A percentile compares a stretch with the other conserved stretches of the same genome.
Evolutionary conservation across 2,888 invertebrate species (phyloP).

Genomic region (Phyto melanocephala): DNA sequence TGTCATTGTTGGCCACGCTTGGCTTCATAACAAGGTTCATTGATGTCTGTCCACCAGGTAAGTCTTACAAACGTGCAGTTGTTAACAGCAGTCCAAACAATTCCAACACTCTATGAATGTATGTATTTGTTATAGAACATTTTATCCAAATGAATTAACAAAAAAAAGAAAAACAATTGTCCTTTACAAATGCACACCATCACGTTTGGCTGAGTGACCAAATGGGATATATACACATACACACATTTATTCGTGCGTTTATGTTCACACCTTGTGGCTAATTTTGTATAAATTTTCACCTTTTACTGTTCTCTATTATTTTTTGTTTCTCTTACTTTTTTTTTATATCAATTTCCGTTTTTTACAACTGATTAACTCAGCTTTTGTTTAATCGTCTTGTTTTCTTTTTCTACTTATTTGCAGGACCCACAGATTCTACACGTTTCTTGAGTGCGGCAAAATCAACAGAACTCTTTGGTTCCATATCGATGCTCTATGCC

Average conservation of each 20-base stretch:
- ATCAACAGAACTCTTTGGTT: slow-evolving; percentile 78
- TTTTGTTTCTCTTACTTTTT: slow-evolving; percentile 27
- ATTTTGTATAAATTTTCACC: slow-evolving; percentile 61
- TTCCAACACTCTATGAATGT: not conserved
- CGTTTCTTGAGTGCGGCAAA: slow-evolving; percentile 77
- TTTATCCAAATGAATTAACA: not conserved
- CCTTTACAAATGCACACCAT: not conserved
- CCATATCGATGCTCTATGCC: slow-evolving; percentile 76
- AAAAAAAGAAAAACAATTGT: not conserved
- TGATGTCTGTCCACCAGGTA: slow-evolving; percentile 78
- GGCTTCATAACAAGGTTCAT: slow-evolving; percentile 78
- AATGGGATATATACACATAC: not conserved
- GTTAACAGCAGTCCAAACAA: not conserved
- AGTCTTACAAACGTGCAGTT: slow-evolving; percentile 62
- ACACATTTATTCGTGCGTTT: slow-evolving; percentile 42
- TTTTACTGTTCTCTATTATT: slow-evolving; percentile 43
- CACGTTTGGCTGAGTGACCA: slow-evolving; percentile 5
- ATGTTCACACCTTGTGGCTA: slow-evolving; percentile 65
- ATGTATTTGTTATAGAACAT: not conserved
- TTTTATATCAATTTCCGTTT: no score
- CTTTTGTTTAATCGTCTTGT: slow-evolving; percentile 19
- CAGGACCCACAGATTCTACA: slow-evolving; percentile 77
- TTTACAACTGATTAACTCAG: slow-evolving; percentile 26
- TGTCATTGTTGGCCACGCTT: slow-evolving; percentile 77
- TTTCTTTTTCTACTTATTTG: slow-evolving; percentile 30